Percentiles rank a stretch among this genome's conserved stretches.
These are phyloP conservation scores for Stylophora pistillata DNA, from an alignment of 64 coral and sea anemone species.

Conservation along the genomic window DNA sequence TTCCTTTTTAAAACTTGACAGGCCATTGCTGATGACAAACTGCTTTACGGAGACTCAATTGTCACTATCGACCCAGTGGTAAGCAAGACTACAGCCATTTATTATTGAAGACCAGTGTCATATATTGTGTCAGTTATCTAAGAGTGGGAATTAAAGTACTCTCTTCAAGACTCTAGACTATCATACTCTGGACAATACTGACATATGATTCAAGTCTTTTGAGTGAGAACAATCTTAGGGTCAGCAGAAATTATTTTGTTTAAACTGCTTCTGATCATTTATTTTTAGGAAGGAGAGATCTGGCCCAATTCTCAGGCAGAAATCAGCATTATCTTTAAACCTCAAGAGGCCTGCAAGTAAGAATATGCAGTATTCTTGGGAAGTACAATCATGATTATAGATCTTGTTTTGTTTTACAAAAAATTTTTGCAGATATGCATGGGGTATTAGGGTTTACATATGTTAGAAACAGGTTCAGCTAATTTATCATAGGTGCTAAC, in stretches of 20 bases:
- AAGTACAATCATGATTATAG: background rate
- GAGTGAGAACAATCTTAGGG: too few relatives aligned
- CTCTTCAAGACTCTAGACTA: too few relatives aligned
- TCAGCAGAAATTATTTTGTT: too few relatives aligned
- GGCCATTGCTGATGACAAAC: slow-evolving; percentile 82
- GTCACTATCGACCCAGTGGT: slow-evolving; percentile 92
- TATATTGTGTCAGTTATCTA: too few relatives aligned
- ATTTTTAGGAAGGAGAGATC: slow-evolving; percentile 89
- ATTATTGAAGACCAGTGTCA: background rate
- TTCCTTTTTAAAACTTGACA: background rate
- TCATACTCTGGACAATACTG: too few relatives aligned
- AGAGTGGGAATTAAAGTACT: too few relatives aligned
- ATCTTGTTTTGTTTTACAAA: background rate
- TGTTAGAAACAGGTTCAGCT: too few relatives aligned
- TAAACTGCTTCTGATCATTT: background rate
- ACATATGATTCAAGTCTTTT: too few relatives aligned
- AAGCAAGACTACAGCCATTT: background rate
- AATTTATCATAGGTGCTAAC: too few relatives aligned
- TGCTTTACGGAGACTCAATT: slow-evolving; percentile 90
- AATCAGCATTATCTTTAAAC: slow-evolving; percentile 90
- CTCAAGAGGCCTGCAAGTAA: slow-evolving; percentile 91
- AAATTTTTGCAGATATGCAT: background rate
- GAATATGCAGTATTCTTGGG: background rate
- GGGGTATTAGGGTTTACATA: too few relatives aligned
- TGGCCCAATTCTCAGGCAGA: slow-evolving; percentile 98